phyloP scores from a whole-genome alignment of 2,888 invertebrate species.

The Lottia scabra region DNA sequence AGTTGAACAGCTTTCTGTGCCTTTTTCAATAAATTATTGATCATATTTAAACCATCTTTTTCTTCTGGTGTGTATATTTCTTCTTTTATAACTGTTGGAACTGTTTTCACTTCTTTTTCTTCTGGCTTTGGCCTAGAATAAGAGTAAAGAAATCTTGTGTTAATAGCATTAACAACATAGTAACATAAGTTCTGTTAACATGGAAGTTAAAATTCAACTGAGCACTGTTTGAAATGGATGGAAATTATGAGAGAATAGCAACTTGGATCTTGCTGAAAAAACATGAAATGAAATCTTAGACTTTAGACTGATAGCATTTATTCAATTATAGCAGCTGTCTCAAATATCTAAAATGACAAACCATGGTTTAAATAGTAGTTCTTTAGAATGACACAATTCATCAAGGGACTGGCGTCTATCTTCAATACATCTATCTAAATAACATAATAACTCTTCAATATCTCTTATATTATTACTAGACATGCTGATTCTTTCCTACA shows the following conservation, averaged over 20 bases:
- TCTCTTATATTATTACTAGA: no score
- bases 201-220: no score
- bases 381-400: slow-evolving; percentile 20
- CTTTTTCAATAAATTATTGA: slow-evolving; percentile 46
- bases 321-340: no score
- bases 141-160: no score
- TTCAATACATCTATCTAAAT: slow-evolving; percentile 22
- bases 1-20: slow-evolving; percentile 47
- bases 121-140: slow-evolving; percentile 6
- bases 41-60: slow-evolving; percentile 40
- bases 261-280: no score
- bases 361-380: slow-evolving; percentile 32
- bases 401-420: slow-evolving; percentile 18
- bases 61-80: slow-evolving; percentile 30
- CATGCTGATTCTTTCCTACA: no score
- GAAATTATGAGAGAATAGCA: no score
- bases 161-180: background rate
- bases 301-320: no score
- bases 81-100: no score
- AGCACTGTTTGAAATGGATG: no score
- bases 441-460: slow-evolving; percentile 20
- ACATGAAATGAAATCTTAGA: no score
- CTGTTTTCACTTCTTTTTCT: background rate
- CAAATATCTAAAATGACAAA: slow-evolving; percentile 1
- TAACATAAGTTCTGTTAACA: no score